Evolutionary conservation across 2,797 vertebrate species (phyloP).

Genomic region (Lutjanus campechanus): DNA sequence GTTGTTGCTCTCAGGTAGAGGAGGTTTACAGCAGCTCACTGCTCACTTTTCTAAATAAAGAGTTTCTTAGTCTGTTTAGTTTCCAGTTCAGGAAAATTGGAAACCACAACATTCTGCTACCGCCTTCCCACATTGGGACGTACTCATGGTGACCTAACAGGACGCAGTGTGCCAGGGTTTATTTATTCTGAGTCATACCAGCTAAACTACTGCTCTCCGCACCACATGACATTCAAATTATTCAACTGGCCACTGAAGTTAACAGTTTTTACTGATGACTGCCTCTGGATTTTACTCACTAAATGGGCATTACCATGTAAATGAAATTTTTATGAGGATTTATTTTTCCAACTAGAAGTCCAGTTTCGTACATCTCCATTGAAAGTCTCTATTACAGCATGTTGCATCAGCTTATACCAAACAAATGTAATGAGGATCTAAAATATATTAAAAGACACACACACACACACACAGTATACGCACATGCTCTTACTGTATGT

Average conservation of each 20-base stretch:
- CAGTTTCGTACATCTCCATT: neutral
- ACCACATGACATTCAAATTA: neutral
- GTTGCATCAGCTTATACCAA: slow-evolving; percentile 30
- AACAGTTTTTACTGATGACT: neutral
- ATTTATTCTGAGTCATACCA: neutral
- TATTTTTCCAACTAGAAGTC: slow-evolving; percentile 9
- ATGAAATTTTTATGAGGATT: neutral
- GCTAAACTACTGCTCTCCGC: neutral
- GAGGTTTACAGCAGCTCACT: neutral
- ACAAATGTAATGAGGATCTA: slow-evolving; percentile 5
- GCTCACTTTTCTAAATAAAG: slow-evolving; percentile 21
- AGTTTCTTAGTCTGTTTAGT: slow-evolving; percentile 3
- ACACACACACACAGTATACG: neutral
- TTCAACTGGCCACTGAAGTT: neutral
- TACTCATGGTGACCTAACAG: neutral
- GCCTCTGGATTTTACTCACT: slow-evolving; percentile 1
- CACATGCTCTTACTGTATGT: neutral
- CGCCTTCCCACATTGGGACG: neutral
- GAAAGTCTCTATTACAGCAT: slow-evolving; percentile 28
- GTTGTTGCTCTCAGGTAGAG: slow-evolving; percentile 8
- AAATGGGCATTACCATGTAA: neutral
- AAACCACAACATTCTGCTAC: slow-evolving; percentile 24
- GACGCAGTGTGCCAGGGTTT: neutral
- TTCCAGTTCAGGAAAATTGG: slow-evolving; percentile 39
- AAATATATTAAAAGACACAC: neutral